Evolutionary conservation across 2,113 vertebrate species (phyloP).

Genomic region (Anhinga rufa): DNA sequence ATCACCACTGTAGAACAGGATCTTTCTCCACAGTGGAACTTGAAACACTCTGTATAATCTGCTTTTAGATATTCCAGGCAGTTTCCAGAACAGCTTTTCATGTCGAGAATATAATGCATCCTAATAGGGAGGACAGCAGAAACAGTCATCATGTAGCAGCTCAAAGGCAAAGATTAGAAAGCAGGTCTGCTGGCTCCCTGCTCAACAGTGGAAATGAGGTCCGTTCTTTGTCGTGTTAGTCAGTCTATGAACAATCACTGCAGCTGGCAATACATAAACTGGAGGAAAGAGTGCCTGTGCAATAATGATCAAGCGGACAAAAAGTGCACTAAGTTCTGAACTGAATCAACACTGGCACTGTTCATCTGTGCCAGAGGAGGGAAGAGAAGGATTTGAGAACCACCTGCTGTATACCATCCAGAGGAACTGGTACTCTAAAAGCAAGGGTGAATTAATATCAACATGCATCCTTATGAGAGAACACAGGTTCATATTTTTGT

Average conservation of each 20-base stretch:
- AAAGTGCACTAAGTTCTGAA: background rate
- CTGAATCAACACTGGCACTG: background rate
- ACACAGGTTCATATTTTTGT: slow-evolving; percentile 31
- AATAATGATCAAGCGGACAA: background rate
- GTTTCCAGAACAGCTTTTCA: background rate
- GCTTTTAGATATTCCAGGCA: background rate
- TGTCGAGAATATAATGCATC: background rate
- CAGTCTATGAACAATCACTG: background rate
- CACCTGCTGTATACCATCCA: background rate
- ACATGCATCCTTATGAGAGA: background rate
- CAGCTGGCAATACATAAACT: background rate
- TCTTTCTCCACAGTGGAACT: background rate
- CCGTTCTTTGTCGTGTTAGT: background rate
- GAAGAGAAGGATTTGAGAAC: background rate
- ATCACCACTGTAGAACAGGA: background rate
- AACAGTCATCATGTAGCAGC: background rate
- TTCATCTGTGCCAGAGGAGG: background rate
- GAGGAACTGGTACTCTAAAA: background rate
- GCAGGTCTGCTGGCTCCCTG: background rate
- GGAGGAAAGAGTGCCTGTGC: background rate
- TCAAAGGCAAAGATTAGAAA: background rate
- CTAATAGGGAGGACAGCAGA: background rate
- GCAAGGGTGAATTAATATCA: background rate
- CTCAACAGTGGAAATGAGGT: background rate
- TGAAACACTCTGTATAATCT: background rate